A percentile compares a stretch with the other conserved stretches of the same genome.
Conservation (phyloP, 2,113 vertebrate genomes). For the Catharus fuscescens region DNA sequence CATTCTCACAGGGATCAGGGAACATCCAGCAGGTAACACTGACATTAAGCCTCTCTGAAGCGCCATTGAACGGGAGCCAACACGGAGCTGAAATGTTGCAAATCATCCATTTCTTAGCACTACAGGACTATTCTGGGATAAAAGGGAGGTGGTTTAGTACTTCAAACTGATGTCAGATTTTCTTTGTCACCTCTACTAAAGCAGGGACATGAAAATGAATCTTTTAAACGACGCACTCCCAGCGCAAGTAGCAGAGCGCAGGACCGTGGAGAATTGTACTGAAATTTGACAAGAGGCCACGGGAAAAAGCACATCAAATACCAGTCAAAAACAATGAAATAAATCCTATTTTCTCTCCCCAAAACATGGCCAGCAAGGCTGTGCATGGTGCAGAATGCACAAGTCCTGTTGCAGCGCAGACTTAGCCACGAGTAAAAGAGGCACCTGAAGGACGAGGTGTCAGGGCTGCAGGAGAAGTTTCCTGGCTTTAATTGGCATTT, state of each 20-base stretch:
- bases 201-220: slow-evolving; percentile 21
- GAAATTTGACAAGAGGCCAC: slow-evolving; percentile 40
- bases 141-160: slow-evolving; percentile 47
- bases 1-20: slow-evolving; percentile 61
- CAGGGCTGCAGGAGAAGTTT: background rate
- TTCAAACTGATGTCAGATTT: slow-evolving; percentile 23
- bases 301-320: slow-evolving; percentile 26
- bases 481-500: background rate
- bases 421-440: background rate
- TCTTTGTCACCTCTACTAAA: slow-evolving; percentile 23
- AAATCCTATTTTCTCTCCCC: slow-evolving; percentile 2
- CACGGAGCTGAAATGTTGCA: background rate
- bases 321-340: slow-evolving; percentile 16
- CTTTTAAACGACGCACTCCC: background rate
- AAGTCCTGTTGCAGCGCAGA: background rate
- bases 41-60: slow-evolving; percentile 49
- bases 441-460: background rate
- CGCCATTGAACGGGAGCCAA: slow-evolving; percentile 15
- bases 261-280: slow-evolving; percentile 3
- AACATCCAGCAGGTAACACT: slow-evolving; percentile 56
- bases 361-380: background rate
- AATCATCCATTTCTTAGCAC: slow-evolving; percentile 20
- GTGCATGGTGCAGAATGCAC: background rate
- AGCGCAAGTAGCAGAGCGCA: background rate
- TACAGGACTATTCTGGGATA: slow-evolving; percentile 18